Percentiles rank a stretch among this genome's conserved stretches.
Conservation (phyloP, 2,113 vertebrate species). For the Melanostigma gelatinosum region DNA sequence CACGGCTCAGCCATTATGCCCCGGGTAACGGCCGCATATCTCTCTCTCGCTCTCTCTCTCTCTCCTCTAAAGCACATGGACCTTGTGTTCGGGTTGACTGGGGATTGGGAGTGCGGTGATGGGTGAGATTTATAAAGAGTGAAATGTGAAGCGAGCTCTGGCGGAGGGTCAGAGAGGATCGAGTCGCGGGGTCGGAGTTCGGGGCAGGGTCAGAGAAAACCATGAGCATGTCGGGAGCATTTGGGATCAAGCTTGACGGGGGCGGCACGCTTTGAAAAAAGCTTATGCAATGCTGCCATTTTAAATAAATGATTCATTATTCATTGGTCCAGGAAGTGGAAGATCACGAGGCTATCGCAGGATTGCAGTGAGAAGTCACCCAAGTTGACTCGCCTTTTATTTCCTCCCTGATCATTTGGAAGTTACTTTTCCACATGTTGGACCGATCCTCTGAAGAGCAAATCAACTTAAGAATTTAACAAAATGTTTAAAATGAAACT, state of each 20-base stretch:
- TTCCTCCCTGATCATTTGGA: constrained; percentile 10
- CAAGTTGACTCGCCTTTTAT: constrained; percentile 1
- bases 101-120: constrained; percentile 31
- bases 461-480: neutral
- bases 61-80: constrained; percentile 21
- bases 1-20: constrained; percentile 49
- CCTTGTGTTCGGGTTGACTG: constrained; percentile 44
- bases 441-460: neutral
- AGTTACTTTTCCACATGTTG: constrained; percentile 1
- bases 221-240: constrained; percentile 8
- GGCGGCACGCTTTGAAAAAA: constrained; percentile 20
- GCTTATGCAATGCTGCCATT: constrained; percentile 35
- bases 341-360: neutral
- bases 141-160: constrained; percentile 66
- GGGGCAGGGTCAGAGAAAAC: constrained; percentile 64
- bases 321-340: neutral
- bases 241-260: constrained; percentile 3
- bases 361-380: neutral
- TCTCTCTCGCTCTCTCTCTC: too few relatives aligned
- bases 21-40: constrained; percentile 22
- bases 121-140: constrained; percentile 74
- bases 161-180: constrained; percentile 54
- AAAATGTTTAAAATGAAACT: neutral
- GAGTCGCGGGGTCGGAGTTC: constrained; percentile 67
- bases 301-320: constrained; percentile 32